Evolutionary conservation across 2,888 invertebrate species (phyloP), one percentile per base, ranked within the genome.

Genomic region (Nezara viridula): DNA sequence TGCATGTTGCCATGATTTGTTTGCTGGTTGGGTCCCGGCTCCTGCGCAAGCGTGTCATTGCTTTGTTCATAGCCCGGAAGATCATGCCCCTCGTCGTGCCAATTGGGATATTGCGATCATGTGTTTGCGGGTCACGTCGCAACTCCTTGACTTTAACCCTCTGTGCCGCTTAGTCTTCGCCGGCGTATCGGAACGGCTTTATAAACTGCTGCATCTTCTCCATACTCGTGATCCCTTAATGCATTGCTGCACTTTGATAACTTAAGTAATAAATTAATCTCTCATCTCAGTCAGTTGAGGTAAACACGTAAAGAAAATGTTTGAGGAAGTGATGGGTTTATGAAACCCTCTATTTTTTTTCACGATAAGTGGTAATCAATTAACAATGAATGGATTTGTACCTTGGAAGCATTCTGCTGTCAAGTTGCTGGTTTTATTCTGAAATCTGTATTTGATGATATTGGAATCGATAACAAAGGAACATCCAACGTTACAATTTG

Each of bases 81-180:
- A 81, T 81, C 81, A 81, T 81, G 81, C 81, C 44, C 77, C 44
- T 14, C 44, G 81, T 81, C 81, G 81, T 81, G 81, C 81, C 81
- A 81, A 81, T 81, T 81, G 81, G 81, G 81, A 81, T 47, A 81
- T 81, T 81, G 81, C 24, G 44, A 81, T 81, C 81, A 81, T 81
- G 81, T 81, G 81, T 81, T 81, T 12, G 24, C 81, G 37, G 81
- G 81, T 81, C 81, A 81, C 81, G 81, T 81, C 44, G 40, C 81
- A 12, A 81, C 44, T 81, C 77, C 77, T 44, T 77, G 77, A 40
- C 27, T 60, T 60, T n/a, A 60, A 60, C 55, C 55, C 27, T 14
- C 37, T 32, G 66, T 73, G 0, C 66, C 21, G 66, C 32, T 73
- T 37, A 37, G 2, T 19, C 66, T 37, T 73, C 19, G 66, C 19